Evolutionary conservation across 30 jellyfish, hydroid and myxozoan species (phyloP).

Genomic region (Aurelia coerulea): DNA sequence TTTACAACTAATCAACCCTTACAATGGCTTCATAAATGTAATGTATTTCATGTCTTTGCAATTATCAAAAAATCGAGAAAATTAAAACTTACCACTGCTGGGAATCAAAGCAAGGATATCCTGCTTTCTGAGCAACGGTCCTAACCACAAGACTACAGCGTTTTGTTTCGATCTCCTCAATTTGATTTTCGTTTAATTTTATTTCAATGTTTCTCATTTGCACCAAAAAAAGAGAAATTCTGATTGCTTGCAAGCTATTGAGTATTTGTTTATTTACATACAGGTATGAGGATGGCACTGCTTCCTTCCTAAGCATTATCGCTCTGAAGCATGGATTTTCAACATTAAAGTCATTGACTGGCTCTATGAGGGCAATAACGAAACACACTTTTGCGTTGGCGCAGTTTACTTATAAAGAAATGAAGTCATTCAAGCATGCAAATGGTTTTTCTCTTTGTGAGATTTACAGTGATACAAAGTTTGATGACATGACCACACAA

Average conservation of each 20-base stretch:
- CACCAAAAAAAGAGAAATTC: too few relatives aligned
- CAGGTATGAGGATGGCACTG: conserved; percentile 73
- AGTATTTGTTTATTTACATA: not conserved
- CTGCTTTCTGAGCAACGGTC: too few relatives aligned
- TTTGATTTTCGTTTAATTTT: too few relatives aligned
- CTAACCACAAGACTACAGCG: too few relatives aligned
- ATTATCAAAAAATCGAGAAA: too few relatives aligned
- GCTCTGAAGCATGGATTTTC: conserved; percentile 61
- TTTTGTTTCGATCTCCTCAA: too few relatives aligned
- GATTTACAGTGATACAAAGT: conserved; percentile 41
- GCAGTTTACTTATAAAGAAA: conserved; percentile 36
- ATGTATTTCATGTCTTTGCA: not conserved
- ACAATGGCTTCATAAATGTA: too few relatives aligned
- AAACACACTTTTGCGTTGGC: conserved; percentile 54
- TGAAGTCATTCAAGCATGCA: conserved; percentile 41
- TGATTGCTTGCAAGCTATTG: too few relatives aligned
- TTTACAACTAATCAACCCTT: too few relatives aligned
- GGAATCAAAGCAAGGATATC: too few relatives aligned
- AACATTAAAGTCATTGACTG: conserved; percentile 17
- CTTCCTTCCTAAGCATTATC: conserved; percentile 51
- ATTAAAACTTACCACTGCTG: too few relatives aligned
- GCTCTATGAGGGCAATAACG: conserved; percentile 37
- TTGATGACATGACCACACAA: conserved; percentile 17
- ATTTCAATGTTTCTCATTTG: too few relatives aligned
- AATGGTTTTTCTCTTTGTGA: conserved; percentile 59